Evolutionary conservation across 2,113 vertebrate genomes (phyloP).

Genomic region (Bungarus multicinctus): DNA sequence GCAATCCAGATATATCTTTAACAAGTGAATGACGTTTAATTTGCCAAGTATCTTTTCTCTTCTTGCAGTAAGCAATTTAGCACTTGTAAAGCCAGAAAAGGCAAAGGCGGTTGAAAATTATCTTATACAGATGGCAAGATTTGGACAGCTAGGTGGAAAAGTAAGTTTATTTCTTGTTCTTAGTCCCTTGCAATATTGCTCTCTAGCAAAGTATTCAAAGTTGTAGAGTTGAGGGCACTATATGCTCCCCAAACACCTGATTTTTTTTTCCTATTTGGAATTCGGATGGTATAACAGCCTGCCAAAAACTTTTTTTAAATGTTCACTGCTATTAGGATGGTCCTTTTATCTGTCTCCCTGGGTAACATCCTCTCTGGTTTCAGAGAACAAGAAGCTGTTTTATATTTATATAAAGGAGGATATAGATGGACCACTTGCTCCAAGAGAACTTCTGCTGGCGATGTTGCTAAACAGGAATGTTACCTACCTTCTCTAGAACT

Average conservation of each 20-base stretch:
- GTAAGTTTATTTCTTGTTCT: slow-evolving; percentile 65
- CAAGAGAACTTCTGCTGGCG: too few species aligned
- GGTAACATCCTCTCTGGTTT: background rate
- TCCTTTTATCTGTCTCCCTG: background rate
- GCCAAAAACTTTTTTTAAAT: background rate
- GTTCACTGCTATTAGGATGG: background rate
- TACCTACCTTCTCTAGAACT: background rate
- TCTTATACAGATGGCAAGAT: slow-evolving; percentile 95
- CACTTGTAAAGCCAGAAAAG: slow-evolving; percentile 97
- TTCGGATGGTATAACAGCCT: background rate
- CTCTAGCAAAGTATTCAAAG: background rate
- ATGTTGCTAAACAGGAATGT: background rate
- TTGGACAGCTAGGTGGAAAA: slow-evolving; percentile 90
- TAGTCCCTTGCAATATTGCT: background rate
- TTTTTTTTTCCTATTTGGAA: background rate
- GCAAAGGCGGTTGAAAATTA: slow-evolving; percentile 97
- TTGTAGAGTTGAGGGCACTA: background rate
- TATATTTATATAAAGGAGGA: background rate
- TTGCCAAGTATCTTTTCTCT: slow-evolving; percentile 36
- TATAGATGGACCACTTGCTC: too few species aligned
- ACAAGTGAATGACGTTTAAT: background rate
- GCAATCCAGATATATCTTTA: background rate
- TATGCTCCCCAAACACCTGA: background rate
- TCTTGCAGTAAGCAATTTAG: slow-evolving; percentile 91
- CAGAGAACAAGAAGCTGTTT: background rate